Evolutionary conservation across 2,888 invertebrate genomes (phyloP).

Genomic region (Eupithecia pulchellata): DNA sequence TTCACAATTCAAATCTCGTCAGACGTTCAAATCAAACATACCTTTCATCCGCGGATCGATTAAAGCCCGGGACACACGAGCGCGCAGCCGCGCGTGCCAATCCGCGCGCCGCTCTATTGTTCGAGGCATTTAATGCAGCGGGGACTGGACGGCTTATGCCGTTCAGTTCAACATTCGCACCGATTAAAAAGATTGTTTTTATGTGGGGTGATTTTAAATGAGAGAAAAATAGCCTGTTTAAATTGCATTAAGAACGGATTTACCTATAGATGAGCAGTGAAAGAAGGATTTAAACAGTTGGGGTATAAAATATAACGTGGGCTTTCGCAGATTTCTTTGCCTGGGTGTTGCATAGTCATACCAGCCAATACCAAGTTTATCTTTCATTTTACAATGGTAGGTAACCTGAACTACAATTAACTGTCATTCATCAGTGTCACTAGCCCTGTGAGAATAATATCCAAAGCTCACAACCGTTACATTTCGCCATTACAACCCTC

Average conservation of each 20-base stretch:
- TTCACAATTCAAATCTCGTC: constrained; percentile 30
- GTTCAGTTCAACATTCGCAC: constrained; percentile 53
- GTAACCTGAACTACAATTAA: not conserved
- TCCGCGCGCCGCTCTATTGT: constrained; percentile 64
- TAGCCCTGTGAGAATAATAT: constrained; percentile 28
- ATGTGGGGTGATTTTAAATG: constrained; percentile 42
- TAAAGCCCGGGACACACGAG: constrained; percentile 59
- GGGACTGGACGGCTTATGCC: constrained; percentile 50
- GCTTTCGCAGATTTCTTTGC: not conserved
- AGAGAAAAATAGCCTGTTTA: constrained; percentile 42
- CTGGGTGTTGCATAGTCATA: not conserved
- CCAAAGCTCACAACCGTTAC: constrained; percentile 56
- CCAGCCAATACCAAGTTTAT: not conserved
- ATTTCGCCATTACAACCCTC: constrained; percentile 53
- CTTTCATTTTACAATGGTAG: not conserved
- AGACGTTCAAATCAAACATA: constrained; percentile 32
- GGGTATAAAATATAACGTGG: not conserved
- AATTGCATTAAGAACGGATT: constrained; percentile 40
- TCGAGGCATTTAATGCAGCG: constrained; percentile 64
- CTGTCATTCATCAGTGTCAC: constrained; percentile 13
- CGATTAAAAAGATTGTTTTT: constrained; percentile 69
- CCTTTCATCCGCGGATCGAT: constrained; percentile 38
- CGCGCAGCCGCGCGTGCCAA: constrained; percentile 62
- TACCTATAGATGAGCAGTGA: constrained; percentile 30
- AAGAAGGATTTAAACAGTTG: constrained; percentile 22